Evolutionary conservation across 2,888 invertebrate genomes (phyloP).

Genomic region (Drosophila affinis): DNA sequence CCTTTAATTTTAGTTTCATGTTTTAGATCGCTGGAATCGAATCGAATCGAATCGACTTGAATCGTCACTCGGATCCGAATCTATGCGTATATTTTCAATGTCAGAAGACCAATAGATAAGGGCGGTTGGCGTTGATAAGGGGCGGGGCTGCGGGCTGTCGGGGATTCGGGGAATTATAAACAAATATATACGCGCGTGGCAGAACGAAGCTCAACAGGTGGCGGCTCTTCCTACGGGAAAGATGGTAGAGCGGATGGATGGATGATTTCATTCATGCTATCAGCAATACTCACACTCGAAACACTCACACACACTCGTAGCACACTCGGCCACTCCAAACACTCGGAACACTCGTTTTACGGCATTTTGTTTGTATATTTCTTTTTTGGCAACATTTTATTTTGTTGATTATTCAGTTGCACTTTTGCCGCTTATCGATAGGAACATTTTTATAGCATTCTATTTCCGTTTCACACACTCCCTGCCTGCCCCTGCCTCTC

Average conservation of each 20-base stretch:
- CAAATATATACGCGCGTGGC: constrained; percentile 46
- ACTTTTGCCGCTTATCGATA: constrained; percentile 5
- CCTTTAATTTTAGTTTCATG: constrained; percentile 35
- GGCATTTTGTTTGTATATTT: neutral
- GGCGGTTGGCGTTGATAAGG: constrained; percentile 51
- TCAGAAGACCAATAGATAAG: constrained; percentile 60
- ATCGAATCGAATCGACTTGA: neutral
- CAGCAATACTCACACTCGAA: constrained; percentile 6
- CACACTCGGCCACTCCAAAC: neutral
- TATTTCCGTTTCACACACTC: constrained; percentile 47
- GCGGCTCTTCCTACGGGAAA: constrained; percentile 8
- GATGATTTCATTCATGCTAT: constrained; percentile 54
- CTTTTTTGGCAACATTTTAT: neutral
- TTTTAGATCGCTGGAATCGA: constrained; percentile 6
- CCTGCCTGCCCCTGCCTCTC: neutral
- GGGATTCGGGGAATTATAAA: constrained; percentile 27
- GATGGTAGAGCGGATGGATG: constrained; percentile 47
- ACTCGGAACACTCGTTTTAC: neutral
- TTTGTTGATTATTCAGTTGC: constrained; percentile 21
- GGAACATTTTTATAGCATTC: constrained; percentile 36
- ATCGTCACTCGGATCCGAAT: constrained; percentile 4
- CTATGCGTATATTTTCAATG: constrained; percentile 51
- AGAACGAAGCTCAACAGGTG: constrained; percentile 25
- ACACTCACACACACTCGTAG: neutral
- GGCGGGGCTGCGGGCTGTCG: constrained; percentile 21